phyloP scores from a whole-genome alignment of 2,113 vertebrate genomes.

The Pomatostomus ruficeps region DNA sequence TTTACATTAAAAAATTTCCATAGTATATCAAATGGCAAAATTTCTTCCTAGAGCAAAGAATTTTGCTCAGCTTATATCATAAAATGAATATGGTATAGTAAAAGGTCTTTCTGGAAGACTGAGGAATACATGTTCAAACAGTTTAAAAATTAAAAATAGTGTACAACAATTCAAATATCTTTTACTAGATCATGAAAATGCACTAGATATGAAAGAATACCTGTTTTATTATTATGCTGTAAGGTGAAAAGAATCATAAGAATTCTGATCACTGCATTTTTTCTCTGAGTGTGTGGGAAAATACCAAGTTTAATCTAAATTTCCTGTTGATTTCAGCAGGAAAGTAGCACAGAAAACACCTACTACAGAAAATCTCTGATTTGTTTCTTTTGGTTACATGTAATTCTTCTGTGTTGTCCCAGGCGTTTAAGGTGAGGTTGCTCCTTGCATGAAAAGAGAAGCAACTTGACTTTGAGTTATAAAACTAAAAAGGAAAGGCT shows the following conservation, averaged over 20 bases:
- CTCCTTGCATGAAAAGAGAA: background rate
- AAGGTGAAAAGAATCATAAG: background rate
- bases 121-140: background rate
- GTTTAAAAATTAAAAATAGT: background rate
- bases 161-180: background rate
- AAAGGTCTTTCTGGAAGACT: background rate
- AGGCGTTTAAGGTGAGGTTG: background rate
- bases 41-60: background rate
- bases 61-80: background rate
- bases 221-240: background rate
- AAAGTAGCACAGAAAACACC: background rate
- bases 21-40: background rate
- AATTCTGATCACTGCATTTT: background rate
- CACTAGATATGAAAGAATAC: background rate
- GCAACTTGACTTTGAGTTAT: background rate
- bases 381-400: background rate
- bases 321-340: background rate
- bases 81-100: background rate
- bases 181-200: background rate
- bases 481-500: background rate
- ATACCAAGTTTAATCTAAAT: background rate
- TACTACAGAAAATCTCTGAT: background rate
- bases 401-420: background rate
- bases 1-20: background rate
- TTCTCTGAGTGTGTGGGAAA: background rate